These are phyloP conservation scores for Cheilosia grossa DNA, from an alignment of 2,888 invertebrate species.

Conservation along the genomic window DNA sequence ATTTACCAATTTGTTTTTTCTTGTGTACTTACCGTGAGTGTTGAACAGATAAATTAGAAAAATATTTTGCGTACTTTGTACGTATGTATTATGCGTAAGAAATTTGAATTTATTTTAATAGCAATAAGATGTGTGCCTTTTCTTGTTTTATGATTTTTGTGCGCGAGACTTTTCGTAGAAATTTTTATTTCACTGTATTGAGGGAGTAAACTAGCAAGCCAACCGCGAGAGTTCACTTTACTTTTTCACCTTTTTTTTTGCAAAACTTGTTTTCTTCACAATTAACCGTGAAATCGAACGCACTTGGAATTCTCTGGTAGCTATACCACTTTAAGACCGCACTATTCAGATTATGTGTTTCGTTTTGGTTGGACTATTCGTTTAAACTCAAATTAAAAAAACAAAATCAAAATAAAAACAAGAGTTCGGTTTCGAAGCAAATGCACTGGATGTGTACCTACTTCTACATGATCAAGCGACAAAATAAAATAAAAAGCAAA, in stretches of 20 bases:
- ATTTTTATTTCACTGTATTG: conserved; percentile 20
- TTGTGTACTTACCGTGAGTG: conserved; percentile 40
- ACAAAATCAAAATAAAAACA: conserved; percentile 51
- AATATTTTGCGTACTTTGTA: conserved; percentile 26
- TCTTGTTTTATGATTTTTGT: conserved; percentile 24
- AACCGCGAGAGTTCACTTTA: conserved; percentile 46
- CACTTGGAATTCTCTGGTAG: conserved; percentile 57
- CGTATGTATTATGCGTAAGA: conserved; percentile 21
- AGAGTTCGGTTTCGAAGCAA: conserved; percentile 12
- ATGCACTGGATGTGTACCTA: conserved; percentile 23
- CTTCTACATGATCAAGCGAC: conserved; percentile 59
- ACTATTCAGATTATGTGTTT: conserved; percentile 16
- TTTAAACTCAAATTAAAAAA: conserved; percentile 26
- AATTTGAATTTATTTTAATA: conserved; percentile 21
- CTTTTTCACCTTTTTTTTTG: conserved; percentile 36
- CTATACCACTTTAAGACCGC: conserved; percentile 26
- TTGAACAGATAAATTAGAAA: conserved; percentile 1
- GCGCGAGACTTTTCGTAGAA: conserved; percentile 39
- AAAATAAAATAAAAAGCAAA: conserved; percentile 54
- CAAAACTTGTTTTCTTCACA: conserved; percentile 69
- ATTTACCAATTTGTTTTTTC: conserved; percentile 20
- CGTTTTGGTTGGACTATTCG: conserved; percentile 11
- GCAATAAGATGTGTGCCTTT: neutral
- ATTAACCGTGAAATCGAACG: conserved; percentile 47
- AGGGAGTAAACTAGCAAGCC: conserved; percentile 47